Percentiles rank a stretch among this genome's conserved stretches.
Conservation (phyloP, 1,140 invertebrate species). For the Papilio machaon region DNA sequence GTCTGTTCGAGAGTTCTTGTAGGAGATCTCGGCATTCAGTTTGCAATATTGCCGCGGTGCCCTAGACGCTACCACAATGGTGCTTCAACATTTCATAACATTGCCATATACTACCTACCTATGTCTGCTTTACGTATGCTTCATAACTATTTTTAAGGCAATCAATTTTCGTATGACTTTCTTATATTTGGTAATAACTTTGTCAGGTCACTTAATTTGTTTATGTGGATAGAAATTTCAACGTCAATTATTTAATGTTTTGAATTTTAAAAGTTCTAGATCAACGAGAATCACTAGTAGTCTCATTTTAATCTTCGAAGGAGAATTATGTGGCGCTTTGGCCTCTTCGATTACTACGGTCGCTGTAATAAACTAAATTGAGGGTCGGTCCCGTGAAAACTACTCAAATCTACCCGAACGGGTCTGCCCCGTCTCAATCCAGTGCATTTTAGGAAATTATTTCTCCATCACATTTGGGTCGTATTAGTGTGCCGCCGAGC, state of each 20-base stretch:
- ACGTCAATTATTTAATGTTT: background rate
- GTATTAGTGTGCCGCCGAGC: constrained; percentile 63
- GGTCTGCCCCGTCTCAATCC: constrained; percentile 59
- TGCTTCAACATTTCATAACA: constrained; percentile 39
- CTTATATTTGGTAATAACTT: background rate
- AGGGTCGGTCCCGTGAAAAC: constrained; percentile 53
- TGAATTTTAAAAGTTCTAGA: background rate
- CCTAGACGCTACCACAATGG: constrained; percentile 51
- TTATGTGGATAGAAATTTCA: background rate
- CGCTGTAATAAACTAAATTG: constrained; percentile 63
- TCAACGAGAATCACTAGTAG: constrained; percentile 4
- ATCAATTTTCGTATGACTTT: background rate
- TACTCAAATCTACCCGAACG: constrained; percentile 59
- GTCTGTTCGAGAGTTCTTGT: constrained; percentile 59
- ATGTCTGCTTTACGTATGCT: background rate
- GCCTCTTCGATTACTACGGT: constrained; percentile 28
- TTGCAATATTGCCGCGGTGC: constrained; percentile 60
- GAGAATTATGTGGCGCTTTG: constrained; percentile 21
- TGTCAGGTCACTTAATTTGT: constrained; percentile 30
- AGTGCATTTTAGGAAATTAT: constrained; percentile 72
- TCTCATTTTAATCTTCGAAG: constrained; percentile 40
- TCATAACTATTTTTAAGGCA: background rate
- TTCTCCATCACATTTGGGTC: constrained; percentile 64
- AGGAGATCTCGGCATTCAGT: constrained; percentile 52
- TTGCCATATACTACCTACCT: background rate